Conservation (phyloP, 2,113 vertebrate genomes). For the Periophthalmus modestus region DNA sequence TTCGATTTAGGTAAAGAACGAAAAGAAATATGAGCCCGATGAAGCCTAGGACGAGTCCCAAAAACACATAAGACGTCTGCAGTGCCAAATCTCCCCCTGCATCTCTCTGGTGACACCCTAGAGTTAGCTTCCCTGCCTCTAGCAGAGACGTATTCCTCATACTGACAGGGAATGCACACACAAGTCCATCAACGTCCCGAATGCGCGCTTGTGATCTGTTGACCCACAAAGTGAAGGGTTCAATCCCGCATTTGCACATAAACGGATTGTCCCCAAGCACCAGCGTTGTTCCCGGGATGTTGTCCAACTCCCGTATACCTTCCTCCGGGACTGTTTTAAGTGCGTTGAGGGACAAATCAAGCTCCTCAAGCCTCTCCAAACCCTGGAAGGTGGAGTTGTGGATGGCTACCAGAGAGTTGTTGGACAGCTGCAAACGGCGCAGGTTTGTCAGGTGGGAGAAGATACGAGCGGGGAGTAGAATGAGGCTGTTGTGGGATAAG, state of each 20-base stretch:
- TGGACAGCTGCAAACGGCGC: slow-evolving; percentile 70
- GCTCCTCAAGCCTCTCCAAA: slow-evolving; percentile 70
- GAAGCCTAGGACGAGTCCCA: slow-evolving; percentile 78
- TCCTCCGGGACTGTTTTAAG: slow-evolving; percentile 70
- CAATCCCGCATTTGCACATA: slow-evolving; percentile 76
- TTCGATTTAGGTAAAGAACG: slow-evolving; percentile 83
- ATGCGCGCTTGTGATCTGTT: slow-evolving; percentile 69
- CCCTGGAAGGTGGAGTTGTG: slow-evolving; percentile 73
- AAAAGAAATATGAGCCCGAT: slow-evolving; percentile 81
- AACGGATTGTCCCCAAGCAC: slow-evolving; percentile 77
- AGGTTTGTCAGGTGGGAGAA: slow-evolving; percentile 52
- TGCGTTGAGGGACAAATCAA: slow-evolving; percentile 77
- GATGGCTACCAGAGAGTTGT: slow-evolving; percentile 79
- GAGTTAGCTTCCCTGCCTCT: slow-evolving; percentile 32
- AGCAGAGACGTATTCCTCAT: slow-evolving; percentile 77
- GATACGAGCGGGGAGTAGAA: slow-evolving; percentile 55
- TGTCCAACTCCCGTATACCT: slow-evolving; percentile 71
- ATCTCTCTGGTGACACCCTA: slow-evolving; percentile 67
- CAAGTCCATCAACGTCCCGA: slow-evolving; percentile 51
- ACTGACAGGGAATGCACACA: slow-evolving; percentile 67
- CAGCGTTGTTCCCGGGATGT: slow-evolving; percentile 51
- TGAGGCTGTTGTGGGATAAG: slow-evolving; percentile 67
- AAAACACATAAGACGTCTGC: slow-evolving; percentile 81
- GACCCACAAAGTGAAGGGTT: slow-evolving; percentile 75
- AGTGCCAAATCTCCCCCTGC: slow-evolving; percentile 66